phyloP scores from a whole-genome alignment of 2,113 vertebrate species.

The Chlamydotis undulata region DNA sequence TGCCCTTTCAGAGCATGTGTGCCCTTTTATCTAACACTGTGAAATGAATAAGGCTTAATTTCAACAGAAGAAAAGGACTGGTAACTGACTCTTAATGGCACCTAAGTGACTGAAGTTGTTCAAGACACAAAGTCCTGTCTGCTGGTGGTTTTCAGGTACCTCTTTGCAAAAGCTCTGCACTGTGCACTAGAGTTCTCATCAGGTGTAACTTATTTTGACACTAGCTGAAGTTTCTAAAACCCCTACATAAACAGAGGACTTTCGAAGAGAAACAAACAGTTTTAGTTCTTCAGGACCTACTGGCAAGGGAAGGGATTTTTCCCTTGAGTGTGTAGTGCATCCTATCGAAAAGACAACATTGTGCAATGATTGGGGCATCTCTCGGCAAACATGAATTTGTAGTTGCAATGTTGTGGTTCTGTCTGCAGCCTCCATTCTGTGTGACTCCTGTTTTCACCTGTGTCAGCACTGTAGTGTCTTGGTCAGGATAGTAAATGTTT shows the following conservation, averaged over 20 bases:
- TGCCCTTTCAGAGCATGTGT: neutral
- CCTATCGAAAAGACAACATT: neutral
- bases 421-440: fast-evolving
- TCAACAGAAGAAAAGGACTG: neutral
- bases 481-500: neutral
- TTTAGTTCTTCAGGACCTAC: neutral
- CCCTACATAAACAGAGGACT: neutral
- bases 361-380: neutral
- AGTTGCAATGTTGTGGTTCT: neutral
- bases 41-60: conserved; percentile 14
- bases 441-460: neutral
- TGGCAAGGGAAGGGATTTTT: neutral
- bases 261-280: neutral
- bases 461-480: neutral
- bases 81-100: neutral
- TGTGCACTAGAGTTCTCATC: neutral
- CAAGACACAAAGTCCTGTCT: neutral
- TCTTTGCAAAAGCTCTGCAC: neutral
- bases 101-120: neutral
- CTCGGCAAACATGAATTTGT: neutral
- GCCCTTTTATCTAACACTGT: neutral
- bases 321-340: neutral
- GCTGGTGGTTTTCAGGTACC: neutral
- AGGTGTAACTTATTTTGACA: neutral
- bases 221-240: neutral